A percentile compares a stretch with the other conserved stretches of the same genome.
Conservation (phyloP, 2,113 vertebrate genomes). For the Brachyhypopomus gauderio region DNA sequence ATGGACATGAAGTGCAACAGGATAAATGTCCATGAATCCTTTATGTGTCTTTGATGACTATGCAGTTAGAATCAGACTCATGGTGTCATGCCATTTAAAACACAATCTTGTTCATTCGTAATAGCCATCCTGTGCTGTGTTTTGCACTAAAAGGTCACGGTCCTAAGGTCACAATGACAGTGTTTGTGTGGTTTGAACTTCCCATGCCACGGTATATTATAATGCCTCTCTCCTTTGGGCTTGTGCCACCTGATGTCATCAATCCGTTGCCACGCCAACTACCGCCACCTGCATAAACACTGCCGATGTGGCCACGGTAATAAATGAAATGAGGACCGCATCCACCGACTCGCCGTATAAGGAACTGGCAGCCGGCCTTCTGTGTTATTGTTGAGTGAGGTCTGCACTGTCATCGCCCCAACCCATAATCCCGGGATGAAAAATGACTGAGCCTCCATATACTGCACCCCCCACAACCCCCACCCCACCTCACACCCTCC, state of each 20-base stretch:
- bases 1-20: too few species aligned
- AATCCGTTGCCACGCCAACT: not conserved
- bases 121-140: not conserved
- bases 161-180: not conserved
- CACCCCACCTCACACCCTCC: too few species aligned
- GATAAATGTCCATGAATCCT: too few species aligned
- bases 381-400: not conserved
- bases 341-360: not conserved
- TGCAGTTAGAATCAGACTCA: too few species aligned
- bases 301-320: slow-evolving; percentile 47
- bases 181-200: not conserved
- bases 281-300: slow-evolving; percentile 54
- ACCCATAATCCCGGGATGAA: slow-evolving; percentile 55
- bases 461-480: not conserved
- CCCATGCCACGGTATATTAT: not conserved
- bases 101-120: too few species aligned
- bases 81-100: too few species aligned
- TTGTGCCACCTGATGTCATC: slow-evolving; percentile 1
- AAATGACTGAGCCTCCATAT: slow-evolving; percentile 50
- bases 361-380: slow-evolving; percentile 37
- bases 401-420: slow-evolving; percentile 29
- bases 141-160: not conserved
- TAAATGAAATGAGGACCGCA: slow-evolving; percentile 57
- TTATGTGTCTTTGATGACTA: too few species aligned
- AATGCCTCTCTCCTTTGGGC: not conserved